Evolutionary conservation across 2,113 vertebrate species (phyloP).

Genomic region (Ailurus styani): DNA sequence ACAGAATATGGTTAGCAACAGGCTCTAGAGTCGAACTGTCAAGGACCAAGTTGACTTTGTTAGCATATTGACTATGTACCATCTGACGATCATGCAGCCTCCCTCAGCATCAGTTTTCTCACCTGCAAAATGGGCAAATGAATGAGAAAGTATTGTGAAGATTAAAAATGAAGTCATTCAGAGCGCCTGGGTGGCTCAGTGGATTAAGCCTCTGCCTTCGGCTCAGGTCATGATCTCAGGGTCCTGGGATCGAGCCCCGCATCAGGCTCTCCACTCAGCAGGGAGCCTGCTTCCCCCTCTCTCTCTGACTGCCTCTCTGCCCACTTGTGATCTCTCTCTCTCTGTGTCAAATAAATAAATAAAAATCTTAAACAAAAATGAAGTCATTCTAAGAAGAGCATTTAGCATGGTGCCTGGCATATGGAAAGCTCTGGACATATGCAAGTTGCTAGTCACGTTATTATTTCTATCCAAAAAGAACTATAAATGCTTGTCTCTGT

Average conservation of each 20-base stretch:
- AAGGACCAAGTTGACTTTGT: not conserved
- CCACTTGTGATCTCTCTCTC: no score
- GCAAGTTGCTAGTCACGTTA: not conserved
- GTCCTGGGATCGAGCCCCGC: no score
- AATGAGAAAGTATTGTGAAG: not conserved
- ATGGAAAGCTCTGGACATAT: not conserved
- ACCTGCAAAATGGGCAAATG: not conserved
- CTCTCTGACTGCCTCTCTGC: no score
- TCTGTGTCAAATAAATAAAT: no score
- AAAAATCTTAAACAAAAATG: no score
- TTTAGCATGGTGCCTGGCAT: not conserved
- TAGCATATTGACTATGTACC: not conserved
- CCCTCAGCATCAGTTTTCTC: not conserved
- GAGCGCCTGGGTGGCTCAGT: no score
- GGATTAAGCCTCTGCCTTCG: no score
- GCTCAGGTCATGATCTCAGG: no score
- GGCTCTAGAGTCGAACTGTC: not conserved
- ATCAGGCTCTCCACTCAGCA: no score
- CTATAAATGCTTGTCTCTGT: not conserved
- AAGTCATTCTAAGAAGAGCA: not conserved
- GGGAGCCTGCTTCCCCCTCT: no score
- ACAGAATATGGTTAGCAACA: not conserved
- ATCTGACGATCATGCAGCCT: rapidly evolving
- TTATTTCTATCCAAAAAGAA: not conserved
- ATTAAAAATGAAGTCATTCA: not conserved